Base-by-base conservation (phyloP, 2,888 invertebrate species). In the Acrobasis suavella region DNA sequence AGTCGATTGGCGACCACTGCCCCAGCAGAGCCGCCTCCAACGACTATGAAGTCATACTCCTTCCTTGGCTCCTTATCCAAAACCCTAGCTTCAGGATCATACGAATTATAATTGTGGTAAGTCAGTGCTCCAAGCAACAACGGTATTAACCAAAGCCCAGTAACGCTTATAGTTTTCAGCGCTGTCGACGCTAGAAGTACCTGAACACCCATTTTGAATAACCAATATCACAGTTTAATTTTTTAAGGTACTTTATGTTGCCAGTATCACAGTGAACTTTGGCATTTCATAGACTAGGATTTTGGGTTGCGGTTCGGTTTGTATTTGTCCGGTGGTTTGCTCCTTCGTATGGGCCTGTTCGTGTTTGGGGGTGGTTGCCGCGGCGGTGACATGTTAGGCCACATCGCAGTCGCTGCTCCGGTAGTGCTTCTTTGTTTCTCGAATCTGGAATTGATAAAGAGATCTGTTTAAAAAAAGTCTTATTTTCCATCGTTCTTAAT, bases 1-100 rank as follows among this genome's bases (percentile, higher is more conserved):
- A 97, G 86, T 16, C 98, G 93, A 78, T 94, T 96, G 9, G 98
- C 97, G 1, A 98, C 94, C 1, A 98, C 98, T 0, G 97, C 97
- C 0, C 98, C 98, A 0, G 98, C 98, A 0, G 97, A 97, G 0
- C 98, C 98, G 1, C 96, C 97, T 3, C 97, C 97, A 6, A 97
- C 93, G 1, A 97, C 93, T 37, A 97, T 93, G 77, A 97, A 97
- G 80, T 97, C 97, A 80, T 97, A 97, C 77, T 96, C 96, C n/a
- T 91, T 91, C 14, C 96, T 87, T 37, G 94, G 94, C 65, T 95
- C 94, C 67, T 94, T 95, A 75, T 97, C 95, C 66, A 95, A 89
- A 0, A 96, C 95, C 58, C 94, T 94, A 2, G 96, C 95, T 84
- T 97, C 97, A 0, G 97, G 97, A 78, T 97, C 97, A 32, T 95